Evolutionary conservation across 2,113 vertebrate genomes (phyloP), one percentile per base, ranked within the genome.

Genomic region (Cacatua alba): DNA sequence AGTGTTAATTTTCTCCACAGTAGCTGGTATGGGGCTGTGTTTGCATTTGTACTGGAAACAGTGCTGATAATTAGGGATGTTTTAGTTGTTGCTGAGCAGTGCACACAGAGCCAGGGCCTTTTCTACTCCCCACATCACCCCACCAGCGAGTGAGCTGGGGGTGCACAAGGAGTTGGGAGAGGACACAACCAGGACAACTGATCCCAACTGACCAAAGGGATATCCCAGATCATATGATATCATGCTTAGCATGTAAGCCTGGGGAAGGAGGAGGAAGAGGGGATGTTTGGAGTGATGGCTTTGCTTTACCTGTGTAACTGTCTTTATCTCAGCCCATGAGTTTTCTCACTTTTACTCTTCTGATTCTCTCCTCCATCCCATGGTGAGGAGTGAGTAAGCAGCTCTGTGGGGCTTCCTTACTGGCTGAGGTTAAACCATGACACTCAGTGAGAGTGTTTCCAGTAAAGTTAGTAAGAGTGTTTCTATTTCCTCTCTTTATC

Each of bases 401-500:
- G 57, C 57, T 24, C 57, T 16, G 57, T 35, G n/a, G 57, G 57
- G 33, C 21, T 59, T 59, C 57, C 9, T 59, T 35, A 16, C 13
- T 16, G 21, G n/a, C 21, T 59, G 33, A 10, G 21, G 33, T 59
- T 59, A 59, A 59, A 24, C 60, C 86, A 72, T 75, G 81, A 81
- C 94, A 91, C 43, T 79, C 29, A 93, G 25, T 55, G 67, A 68
- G 31, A 88, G 57, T 76, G 10, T 72, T 89, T 76, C 78, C 82
- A 84, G 74, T 86, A 80, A 95, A 90, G 68, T 80, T 35, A 95
- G 57, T 71, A 23, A 82, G 13, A 89, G 39, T 79, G 33, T 68
- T 86, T 76, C 74, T 24, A 74, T 85, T 95, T 95, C 85, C 91
- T 91, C 57, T 94, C 17, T 69, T 95, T 84, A 79, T 92, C 69